These are phyloP conservation scores for Heliconius hewitsoni DNA, from an alignment of 1,140 invertebrate genomes.

Conservation along the genomic window DNA sequence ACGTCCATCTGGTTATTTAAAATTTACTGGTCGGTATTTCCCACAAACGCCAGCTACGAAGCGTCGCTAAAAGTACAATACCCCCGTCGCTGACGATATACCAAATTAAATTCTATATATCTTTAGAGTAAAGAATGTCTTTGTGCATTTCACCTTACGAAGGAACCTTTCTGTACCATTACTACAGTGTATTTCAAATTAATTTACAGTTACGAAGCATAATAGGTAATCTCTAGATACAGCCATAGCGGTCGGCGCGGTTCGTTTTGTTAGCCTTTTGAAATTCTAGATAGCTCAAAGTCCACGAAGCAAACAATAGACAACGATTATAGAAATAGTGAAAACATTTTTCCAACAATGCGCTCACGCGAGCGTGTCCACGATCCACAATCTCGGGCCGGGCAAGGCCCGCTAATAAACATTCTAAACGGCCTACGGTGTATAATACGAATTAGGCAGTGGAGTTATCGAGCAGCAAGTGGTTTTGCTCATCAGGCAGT, in stretches of 20 bases:
- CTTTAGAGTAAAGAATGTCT: slow-evolving; percentile 13
- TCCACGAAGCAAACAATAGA: slow-evolving; percentile 18
- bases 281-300: slow-evolving; percentile 26
- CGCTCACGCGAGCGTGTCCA: slow-evolving; percentile 32
- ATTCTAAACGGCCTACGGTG: slow-evolving; percentile 39
- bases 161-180: neutral
- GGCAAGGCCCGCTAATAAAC: slow-evolving; percentile 29
- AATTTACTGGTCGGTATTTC: slow-evolving; percentile 52
- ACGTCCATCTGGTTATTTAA: slow-evolving; percentile 40
- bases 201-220: slow-evolving; percentile 23
- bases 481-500: slow-evolving; percentile 57
- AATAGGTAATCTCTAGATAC: slow-evolving; percentile 17
- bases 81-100: slow-evolving; percentile 31
- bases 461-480: slow-evolving; percentile 24
- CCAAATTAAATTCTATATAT: slow-evolving; percentile 25
- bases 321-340: slow-evolving; percentile 27
- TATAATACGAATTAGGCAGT: slow-evolving; percentile 48
- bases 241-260: slow-evolving; percentile 15
- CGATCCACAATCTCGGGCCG: slow-evolving; percentile 23
- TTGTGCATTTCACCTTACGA: slow-evolving; percentile 8
- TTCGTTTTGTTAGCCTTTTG: slow-evolving; percentile 31
- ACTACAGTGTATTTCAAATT: slow-evolving; percentile 10
- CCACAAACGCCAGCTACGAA: slow-evolving; percentile 45
- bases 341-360: slow-evolving; percentile 31
- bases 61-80: slow-evolving; percentile 48